These are phyloP conservation scores for Ceratosolen fusciceps DNA, from an alignment of 1,140 invertebrate genomes.

Conservation along the genomic window DNA sequence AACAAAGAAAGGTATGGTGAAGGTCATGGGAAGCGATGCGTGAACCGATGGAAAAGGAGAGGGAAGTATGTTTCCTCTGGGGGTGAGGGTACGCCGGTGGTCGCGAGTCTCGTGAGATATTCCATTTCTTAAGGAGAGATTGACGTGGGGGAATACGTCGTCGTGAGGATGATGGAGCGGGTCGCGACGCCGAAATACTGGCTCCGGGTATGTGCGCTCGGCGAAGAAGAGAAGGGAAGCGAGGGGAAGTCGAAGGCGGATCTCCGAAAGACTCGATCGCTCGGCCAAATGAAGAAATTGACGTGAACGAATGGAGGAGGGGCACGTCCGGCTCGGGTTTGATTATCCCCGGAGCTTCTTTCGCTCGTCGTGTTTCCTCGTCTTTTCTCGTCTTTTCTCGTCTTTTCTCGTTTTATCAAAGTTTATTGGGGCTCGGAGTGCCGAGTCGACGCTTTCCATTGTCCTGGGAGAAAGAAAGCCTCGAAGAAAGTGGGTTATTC, in stretches of 20 bases:
- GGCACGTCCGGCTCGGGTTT: too few species aligned
- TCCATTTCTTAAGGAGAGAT: conserved; percentile 18
- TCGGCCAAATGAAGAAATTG: neutral
- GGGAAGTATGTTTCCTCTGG: too few species aligned
- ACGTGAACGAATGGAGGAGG: neutral
- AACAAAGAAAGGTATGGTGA: too few species aligned
- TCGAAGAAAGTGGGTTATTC: neutral
- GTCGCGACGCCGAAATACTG: neutral
- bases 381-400: neutral
- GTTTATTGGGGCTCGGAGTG: neutral
- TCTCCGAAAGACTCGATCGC: neutral
- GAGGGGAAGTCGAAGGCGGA: neutral
- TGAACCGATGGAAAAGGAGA: too few species aligned
- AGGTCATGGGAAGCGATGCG: too few species aligned
- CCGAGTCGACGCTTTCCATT: neutral
- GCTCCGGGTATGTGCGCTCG: too few species aligned
- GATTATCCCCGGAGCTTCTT: neutral
- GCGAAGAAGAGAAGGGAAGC: neutral
- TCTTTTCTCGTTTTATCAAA: neutral
- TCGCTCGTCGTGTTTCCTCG: too few species aligned
- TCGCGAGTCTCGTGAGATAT: neutral
- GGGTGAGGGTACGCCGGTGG: too few species aligned
- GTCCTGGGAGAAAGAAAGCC: neutral
- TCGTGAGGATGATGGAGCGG: neutral
- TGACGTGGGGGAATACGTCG: conserved; percentile 13